Evolutionary conservation across 1,140 invertebrate genomes (phyloP), one percentile per base, ranked within the genome.

Genomic region (Trichonephila clavipes): DNA sequence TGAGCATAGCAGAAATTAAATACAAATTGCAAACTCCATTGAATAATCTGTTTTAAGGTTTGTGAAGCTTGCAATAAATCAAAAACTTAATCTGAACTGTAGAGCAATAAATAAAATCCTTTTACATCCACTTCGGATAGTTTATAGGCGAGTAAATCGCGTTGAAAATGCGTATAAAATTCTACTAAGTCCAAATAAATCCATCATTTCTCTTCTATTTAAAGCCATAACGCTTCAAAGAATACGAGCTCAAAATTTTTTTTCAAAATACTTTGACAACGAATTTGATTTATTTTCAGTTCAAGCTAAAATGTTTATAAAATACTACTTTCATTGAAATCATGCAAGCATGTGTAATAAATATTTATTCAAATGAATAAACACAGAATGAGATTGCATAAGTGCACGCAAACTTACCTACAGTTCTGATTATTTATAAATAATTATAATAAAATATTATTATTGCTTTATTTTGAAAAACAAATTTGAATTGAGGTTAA

Each of bases 81-180:
- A 81, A 81, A 81, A 77, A 19, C 18, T 81, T 90, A 90, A 21
- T 61, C 51, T 61, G 64, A 90, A 90, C 51, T 40, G 28, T 28
- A 1, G 58, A 61, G 88, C 69, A 90, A 90, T 90, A 90, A 90
- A 90, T 90, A 90, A 90, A 90, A 81, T 90, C 88, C 24, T 81
- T 90, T 90, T 81, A 81, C 72, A 90, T 81, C 88, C 51, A 77
- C 69, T 90, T 90, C 44, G 44, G 88, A 90, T 61, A n/a, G 51
- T 90, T 90, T 90, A 90, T 90, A 61, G 88, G 88, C 64, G 51
- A 90, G 69, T 69, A 90, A 90, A 90, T 90, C 88, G 88, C 44
- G 24, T 66, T 81, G 69, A 90, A 90, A 90, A 61, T 69, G 6
- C 28, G 64, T 81, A 90, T 90, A 90, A 90, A 90, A 90, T 90